Conservation (phyloP, 2,888 invertebrate genomes). For the Cepaea hortensis region DNA sequence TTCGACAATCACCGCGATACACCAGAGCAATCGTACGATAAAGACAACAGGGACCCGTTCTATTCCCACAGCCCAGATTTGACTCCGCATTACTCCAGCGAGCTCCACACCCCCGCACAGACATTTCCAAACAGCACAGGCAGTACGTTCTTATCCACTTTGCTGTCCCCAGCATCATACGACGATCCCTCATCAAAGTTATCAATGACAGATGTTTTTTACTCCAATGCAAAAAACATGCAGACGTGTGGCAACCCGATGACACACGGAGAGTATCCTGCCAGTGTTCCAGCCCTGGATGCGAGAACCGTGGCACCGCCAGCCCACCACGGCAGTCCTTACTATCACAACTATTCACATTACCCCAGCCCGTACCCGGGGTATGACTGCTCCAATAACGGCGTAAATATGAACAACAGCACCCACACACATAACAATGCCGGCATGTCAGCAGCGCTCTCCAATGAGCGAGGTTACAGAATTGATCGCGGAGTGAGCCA, state of each 20-base stretch:
- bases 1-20: neutral
- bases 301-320: neutral
- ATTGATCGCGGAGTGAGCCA: slow-evolving; percentile 23
- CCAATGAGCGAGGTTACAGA: neutral
- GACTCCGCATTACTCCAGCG: neutral
- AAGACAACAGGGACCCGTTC: slow-evolving; percentile 13
- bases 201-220: neutral
- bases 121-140: neutral
- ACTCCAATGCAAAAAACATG: neutral
- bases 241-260: neutral
- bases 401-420: neutral
- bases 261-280: neutral
- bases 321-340: neutral
- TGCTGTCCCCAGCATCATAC: neutral
- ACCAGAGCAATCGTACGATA: neutral
- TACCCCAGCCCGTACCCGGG: neutral
- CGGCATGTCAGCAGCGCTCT: neutral
- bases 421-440: neutral
- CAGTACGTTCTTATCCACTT: neutral
- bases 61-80: slow-evolving; percentile 33
- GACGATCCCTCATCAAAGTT: neutral
- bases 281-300: neutral
- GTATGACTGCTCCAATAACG: slow-evolving; percentile 11
- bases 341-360: slow-evolving; percentile 22
- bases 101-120: neutral